These are phyloP conservation scores for Drosophila subquinaria DNA, from an alignment of 2,888 invertebrate species.

Conservation along the genomic window DNA sequence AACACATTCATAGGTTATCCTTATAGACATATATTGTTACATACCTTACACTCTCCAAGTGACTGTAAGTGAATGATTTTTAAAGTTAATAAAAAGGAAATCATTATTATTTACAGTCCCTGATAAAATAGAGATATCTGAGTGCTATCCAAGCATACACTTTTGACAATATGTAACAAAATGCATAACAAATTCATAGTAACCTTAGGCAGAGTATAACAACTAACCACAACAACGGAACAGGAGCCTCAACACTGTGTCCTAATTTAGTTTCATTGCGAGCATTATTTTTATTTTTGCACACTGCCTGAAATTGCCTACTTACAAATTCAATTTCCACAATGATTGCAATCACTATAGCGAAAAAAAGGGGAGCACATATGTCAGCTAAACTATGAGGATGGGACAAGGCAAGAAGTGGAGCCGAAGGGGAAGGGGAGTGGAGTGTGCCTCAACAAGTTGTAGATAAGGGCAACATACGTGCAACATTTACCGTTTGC, in stretches of 20 bases:
- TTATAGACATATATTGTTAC: no score
- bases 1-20: no score
- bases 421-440: not conserved
- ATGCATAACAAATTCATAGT: not conserved
- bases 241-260: constrained; percentile 33
- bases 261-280: constrained; percentile 69
- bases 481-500: constrained; percentile 68
- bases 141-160: no score
- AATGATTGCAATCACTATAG: constrained; percentile 69
- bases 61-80: no score
- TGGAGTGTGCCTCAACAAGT: constrained; percentile 26
- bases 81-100: no score
- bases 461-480: constrained; percentile 48
- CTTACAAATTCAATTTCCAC: constrained; percentile 75
- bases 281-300: constrained; percentile 67
- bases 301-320: constrained; percentile 61
- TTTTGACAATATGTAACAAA: not conserved
- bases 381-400: constrained; percentile 29
- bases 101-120: no score
- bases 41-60: no score
- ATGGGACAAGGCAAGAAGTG: not conserved
- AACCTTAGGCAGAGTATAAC: not conserved
- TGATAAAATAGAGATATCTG: no score
- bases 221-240: constrained; percentile 22
- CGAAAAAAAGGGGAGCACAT: constrained; percentile 33